Evolutionary conservation across 2,113 vertebrate species (phyloP).

Genomic region (Limanda limanda): DNA sequence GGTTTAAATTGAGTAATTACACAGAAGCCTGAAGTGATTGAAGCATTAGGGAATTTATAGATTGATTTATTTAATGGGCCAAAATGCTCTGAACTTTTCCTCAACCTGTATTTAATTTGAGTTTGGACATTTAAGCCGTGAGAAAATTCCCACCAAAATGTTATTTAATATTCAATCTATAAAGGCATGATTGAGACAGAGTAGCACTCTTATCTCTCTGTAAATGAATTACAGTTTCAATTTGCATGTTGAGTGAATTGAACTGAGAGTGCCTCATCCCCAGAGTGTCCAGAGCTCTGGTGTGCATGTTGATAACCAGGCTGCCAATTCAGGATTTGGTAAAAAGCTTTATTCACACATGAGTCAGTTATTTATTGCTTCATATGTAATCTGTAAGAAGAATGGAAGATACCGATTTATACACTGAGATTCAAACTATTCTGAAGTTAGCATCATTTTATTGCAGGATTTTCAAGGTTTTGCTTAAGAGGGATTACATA

Average conservation of each 20-base stretch:
- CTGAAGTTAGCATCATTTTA: too few relatives aligned
- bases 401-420: too few relatives aligned
- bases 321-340: constrained; percentile 39
- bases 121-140: constrained; percentile 52
- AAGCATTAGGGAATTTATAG: not conserved
- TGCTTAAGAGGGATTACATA: too few relatives aligned
- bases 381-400: too few relatives aligned
- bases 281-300: constrained; percentile 46
- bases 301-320: constrained; percentile 53
- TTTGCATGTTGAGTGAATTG: constrained; percentile 77
- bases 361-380: too few relatives aligned
- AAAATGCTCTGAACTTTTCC: constrained; percentile 3
- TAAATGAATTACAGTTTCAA: constrained; percentile 77
- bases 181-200: constrained; percentile 69
- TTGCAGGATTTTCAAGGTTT: too few relatives aligned
- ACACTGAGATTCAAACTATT: too few relatives aligned
- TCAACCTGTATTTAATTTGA: constrained; percentile 1
- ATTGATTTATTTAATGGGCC: not conserved
- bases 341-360: constrained; percentile 29
- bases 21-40: not conserved
- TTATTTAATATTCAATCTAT: constrained; percentile 70
- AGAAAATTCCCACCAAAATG: constrained; percentile 49
- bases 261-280: constrained; percentile 58
- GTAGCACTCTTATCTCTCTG: constrained; percentile 63
- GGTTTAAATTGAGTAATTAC: too few relatives aligned